Evolutionary conservation across 2,888 invertebrate genomes (phyloP).

Genomic region (Pilophorus perplexus): DNA sequence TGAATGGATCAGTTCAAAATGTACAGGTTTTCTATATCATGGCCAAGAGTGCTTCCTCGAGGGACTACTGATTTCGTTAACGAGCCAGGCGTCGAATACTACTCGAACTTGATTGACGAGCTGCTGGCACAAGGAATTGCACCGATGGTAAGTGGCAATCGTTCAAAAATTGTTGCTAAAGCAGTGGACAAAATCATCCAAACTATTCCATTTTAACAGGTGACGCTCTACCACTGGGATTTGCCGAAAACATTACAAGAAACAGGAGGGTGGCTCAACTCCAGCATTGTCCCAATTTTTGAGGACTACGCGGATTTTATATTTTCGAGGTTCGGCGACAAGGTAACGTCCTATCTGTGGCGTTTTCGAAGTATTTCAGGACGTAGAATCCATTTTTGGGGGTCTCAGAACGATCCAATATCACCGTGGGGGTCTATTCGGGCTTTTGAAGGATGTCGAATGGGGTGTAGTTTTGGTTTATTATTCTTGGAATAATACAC

Average conservation of each 20-base stretch:
- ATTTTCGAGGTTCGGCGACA: conserved; percentile 56
- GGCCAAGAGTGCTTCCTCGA: conserved; percentile 71
- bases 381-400: too few relatives aligned
- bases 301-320: conserved; percentile 62
- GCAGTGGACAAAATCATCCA: background rate
- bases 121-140: conserved; percentile 60
- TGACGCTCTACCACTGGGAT: conserved; percentile 62
- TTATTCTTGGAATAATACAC: too few relatives aligned
- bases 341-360: too few relatives aligned
- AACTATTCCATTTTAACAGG: conserved; percentile 44
- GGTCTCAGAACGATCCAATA: too few relatives aligned
- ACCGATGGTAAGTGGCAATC: conserved; percentile 53
- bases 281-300: conserved; percentile 63
- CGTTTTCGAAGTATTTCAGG: too few relatives aligned
- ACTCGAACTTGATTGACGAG: conserved; percentile 71
- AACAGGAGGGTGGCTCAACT: conserved; percentile 66
- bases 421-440: too few relatives aligned
- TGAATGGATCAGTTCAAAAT: conserved; percentile 57
- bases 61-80: conserved; percentile 67
- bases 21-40: conserved; percentile 72
- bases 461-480: too few relatives aligned
- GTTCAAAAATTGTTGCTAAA: background rate
- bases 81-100: conserved; percentile 69
- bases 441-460: too few relatives aligned
- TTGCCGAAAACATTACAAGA: conserved; percentile 58